Evolutionary conservation across 1,140 invertebrate species (phyloP).

Genomic region (Cydia strobilella): DNA sequence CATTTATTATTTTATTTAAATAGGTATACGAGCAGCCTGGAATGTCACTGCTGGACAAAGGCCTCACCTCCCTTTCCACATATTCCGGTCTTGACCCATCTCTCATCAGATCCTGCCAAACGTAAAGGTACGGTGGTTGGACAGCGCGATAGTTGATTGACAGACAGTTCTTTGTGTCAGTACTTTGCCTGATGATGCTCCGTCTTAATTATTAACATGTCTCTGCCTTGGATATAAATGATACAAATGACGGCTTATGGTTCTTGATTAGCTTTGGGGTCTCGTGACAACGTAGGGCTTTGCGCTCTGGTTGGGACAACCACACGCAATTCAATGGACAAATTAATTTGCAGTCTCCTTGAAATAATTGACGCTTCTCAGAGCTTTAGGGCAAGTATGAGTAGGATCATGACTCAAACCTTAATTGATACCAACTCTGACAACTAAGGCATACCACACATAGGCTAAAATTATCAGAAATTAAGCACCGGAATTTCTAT

Average conservation of each 20-base stretch:
- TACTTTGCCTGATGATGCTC: background rate
- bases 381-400: background rate
- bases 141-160: too few relatives aligned
- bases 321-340: constrained; percentile 9
- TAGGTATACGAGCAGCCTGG: too few relatives aligned
- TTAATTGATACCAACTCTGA: background rate
- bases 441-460: too few relatives aligned
- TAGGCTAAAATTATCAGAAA: too few relatives aligned
- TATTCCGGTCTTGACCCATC: too few relatives aligned
- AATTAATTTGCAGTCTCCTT: constrained; percentile 15
- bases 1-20: too few relatives aligned
- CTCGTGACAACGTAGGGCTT: constrained; percentile 6
- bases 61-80: too few relatives aligned
- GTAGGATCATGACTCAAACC: background rate
- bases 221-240: background rate
- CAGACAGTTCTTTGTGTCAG: too few relatives aligned
- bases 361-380: constrained; percentile 16
- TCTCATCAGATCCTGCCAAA: too few relatives aligned
- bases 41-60: too few relatives aligned
- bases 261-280: constrained; percentile 4
- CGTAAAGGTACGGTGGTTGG: too few relatives aligned
- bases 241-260: background rate
- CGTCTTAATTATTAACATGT: background rate
- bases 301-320: background rate
- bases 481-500: too few relatives aligned